Conservation (phyloP, 2,888 invertebrate species). For the Cataglyphis cursor region DNA sequence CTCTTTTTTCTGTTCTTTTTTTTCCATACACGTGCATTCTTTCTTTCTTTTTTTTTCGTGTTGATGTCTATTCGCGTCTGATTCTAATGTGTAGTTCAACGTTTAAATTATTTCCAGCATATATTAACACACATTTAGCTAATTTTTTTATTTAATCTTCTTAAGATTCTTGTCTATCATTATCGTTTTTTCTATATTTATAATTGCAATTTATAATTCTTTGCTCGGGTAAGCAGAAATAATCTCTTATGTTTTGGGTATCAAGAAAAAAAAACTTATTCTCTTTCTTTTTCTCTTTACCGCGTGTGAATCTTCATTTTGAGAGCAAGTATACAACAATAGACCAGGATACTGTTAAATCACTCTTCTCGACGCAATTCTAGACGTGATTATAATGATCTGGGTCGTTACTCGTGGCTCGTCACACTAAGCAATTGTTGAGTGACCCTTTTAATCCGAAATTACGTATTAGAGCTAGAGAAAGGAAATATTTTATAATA, state of each 20-base stretch:
- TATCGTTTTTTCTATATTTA: not conserved
- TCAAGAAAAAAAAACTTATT: not conserved
- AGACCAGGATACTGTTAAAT: slow-evolving; percentile 39
- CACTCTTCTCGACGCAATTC: slow-evolving; percentile 34
- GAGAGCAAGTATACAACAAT: slow-evolving; percentile 24
- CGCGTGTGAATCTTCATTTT: slow-evolving; percentile 16
- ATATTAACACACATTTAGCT: slow-evolving; percentile 2
- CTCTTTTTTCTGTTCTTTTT: slow-evolving; percentile 50
- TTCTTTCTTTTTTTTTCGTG: not conserved
- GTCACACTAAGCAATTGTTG: slow-evolving; percentile 44
- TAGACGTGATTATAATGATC: slow-evolving; percentile 31
- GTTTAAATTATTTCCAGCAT: not conserved
- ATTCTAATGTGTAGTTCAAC: not conserved
- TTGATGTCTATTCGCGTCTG: not conserved
- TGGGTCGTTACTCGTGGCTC: slow-evolving; percentile 36
- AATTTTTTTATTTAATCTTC: slow-evolving; percentile 3
- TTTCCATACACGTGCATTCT: slow-evolving; percentile 23
- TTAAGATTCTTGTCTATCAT: not conserved
- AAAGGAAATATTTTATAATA: slow-evolving; percentile 33
- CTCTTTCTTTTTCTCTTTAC: not conserved
- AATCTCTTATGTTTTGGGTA: slow-evolving; percentile 5
- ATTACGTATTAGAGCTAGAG: slow-evolving; percentile 11
- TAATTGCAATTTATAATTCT: not conserved
- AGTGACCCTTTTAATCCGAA: slow-evolving; percentile 35
- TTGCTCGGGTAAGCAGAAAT: not conserved